A percentile compares a stretch with the other conserved stretches of the same genome.
These are phyloP conservation scores for Conomelus anceps DNA, from an alignment of 2,888 invertebrate genomes.

Conservation along the genomic window DNA sequence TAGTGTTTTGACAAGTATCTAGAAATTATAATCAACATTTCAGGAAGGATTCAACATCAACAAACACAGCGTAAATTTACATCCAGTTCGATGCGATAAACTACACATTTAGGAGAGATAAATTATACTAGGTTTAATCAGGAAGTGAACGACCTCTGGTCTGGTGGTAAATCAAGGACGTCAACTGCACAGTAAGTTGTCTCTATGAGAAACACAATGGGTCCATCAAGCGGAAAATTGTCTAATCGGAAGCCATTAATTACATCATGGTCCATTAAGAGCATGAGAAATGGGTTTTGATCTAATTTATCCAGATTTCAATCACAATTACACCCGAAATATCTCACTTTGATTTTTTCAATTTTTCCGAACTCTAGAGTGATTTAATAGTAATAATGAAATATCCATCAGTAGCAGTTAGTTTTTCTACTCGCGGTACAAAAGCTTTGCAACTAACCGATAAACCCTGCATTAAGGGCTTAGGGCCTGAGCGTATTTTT, in stretches of 20 bases:
- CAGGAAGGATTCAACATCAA: neutral
- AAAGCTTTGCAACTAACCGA: no score
- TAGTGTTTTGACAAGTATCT: no score
- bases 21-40: no score
- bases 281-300: neutral
- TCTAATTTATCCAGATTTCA: neutral
- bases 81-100: neutral
- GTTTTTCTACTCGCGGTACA: no score
- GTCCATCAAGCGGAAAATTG: neutral
- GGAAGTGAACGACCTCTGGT: neutral
- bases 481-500: no score
- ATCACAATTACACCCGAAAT: neutral
- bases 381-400: no score
- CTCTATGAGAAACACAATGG: neutral
- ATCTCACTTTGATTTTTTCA: no score
- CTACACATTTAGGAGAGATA: neutral
- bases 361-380: no score
- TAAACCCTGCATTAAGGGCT: no score
- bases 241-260: neutral
- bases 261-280: neutral
- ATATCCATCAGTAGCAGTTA: no score
- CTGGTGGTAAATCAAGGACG: neutral
- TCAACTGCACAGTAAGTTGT: neutral
- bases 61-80: neutral
- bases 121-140: neutral